These are phyloP conservation scores for Drosophila prolongata DNA, from an alignment of 2,888 invertebrate species.

Conservation along the genomic window DNA sequence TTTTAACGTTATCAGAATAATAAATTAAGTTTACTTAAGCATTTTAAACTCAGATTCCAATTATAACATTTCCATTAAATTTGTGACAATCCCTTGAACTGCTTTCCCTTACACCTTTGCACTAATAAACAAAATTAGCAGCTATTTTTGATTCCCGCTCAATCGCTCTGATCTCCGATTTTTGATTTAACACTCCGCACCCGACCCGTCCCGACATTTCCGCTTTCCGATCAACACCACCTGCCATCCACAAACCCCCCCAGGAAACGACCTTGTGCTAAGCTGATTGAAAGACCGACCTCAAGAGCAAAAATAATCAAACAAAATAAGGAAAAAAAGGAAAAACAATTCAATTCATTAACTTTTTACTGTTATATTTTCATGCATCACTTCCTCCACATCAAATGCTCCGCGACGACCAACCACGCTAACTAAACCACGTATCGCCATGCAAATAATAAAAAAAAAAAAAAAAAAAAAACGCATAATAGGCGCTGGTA, in stretches of 20 bases:
- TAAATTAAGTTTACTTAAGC: too few relatives aligned
- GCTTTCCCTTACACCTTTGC: neutral
- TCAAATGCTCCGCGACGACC: conserved; percentile 37
- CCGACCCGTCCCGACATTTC: neutral
- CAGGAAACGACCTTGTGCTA: neutral
- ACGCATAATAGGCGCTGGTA: conserved; percentile 77
- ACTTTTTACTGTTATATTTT: conserved; percentile 47
- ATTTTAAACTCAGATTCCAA: too few relatives aligned
- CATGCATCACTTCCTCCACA: conserved; percentile 63
- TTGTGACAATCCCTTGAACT: conserved; percentile 3
- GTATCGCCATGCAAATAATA: conserved; percentile 58
- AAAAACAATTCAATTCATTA: conserved; percentile 22
- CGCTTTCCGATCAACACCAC: neutral
- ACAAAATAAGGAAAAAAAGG: conserved; percentile 81
- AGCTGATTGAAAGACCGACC: conserved; percentile 85
- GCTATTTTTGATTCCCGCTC: conserved; percentile 9
- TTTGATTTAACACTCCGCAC: conserved; percentile 10
- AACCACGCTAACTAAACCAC: conserved; percentile 48
- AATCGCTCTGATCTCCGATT: neutral
- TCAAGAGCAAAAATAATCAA: neutral
- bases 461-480: conserved; percentile 27
- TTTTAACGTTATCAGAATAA: too few relatives aligned
- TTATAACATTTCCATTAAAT: too few relatives aligned
- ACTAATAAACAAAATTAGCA: conserved; percentile 11
- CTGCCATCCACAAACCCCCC: neutral